phyloP scores from a whole-genome alignment of 2,888 invertebrate genomes.

The Eristalis arbustorum region DNA sequence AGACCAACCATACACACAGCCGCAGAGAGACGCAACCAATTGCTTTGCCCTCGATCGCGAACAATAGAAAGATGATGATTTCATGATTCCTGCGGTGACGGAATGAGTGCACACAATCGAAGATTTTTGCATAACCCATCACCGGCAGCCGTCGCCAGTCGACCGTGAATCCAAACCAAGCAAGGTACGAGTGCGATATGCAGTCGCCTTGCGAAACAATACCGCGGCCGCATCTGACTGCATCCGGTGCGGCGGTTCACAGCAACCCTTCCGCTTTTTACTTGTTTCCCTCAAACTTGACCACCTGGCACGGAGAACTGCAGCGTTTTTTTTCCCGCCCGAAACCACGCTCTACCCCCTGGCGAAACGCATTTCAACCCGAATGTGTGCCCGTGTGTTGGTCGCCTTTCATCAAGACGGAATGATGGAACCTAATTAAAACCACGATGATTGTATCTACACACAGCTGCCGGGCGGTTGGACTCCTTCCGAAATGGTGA shows the following conservation, averaged over 20 bases:
- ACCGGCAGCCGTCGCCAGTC: not conserved
- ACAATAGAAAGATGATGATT: constrained; percentile 20
- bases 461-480: constrained; percentile 40
- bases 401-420: not conserved
- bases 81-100: constrained; percentile 7
- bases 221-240: not conserved
- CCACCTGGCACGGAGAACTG: constrained; percentile 30
- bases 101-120: not conserved
- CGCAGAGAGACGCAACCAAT: not conserved
- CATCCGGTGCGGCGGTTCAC: constrained; percentile 5
- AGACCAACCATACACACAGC: not conserved
- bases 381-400: not conserved
- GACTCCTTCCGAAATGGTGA: not conserved
- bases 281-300: constrained; percentile 13
- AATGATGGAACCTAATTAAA: constrained; percentile 46
- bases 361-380: not conserved
- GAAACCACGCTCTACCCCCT: not conserved
- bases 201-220: not conserved
- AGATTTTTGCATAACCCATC: constrained; percentile 7
- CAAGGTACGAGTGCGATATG: not conserved
- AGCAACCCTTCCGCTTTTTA: not conserved
- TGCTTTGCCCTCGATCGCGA: constrained; percentile 11
- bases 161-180: constrained; percentile 25
- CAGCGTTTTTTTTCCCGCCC: constrained; percentile 11
- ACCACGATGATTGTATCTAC: constrained; percentile 46